phyloP scores from a whole-genome alignment of 2,113 vertebrate species.

The Danio rerio region DNA sequence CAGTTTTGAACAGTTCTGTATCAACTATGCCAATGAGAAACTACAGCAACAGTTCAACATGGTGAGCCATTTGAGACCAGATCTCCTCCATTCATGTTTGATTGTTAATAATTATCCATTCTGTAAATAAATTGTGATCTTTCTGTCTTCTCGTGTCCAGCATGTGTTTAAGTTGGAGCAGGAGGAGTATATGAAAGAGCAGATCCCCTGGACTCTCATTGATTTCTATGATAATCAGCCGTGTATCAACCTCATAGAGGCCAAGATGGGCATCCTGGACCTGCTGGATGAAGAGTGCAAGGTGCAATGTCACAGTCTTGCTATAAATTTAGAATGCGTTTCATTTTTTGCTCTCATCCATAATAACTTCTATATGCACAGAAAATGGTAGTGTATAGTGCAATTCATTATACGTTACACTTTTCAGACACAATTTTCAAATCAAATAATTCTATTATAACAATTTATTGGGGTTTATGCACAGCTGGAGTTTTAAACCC shows the following conservation, averaged over 20 bases:
- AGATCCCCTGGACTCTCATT: conserved; percentile 98
- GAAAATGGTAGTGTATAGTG: too few species aligned
- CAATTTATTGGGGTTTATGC: too few species aligned
- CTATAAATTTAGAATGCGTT: not conserved
- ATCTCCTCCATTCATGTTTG: not conserved
- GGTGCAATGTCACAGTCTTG: conserved; percentile 68
- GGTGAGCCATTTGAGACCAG: conserved; percentile 77
- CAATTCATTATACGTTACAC: too few species aligned
- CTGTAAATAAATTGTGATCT: not conserved
- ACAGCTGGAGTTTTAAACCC: too few species aligned
- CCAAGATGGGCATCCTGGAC: conserved; percentile 95
- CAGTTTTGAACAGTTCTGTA: conserved; percentile 99
- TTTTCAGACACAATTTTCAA: too few species aligned
- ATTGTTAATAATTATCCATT: not conserved
- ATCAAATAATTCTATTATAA: too few species aligned
- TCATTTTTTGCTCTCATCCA: not conserved
- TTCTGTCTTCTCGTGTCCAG: conserved; percentile 68
- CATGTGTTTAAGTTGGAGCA: conserved; percentile 99
- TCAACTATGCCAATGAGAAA: conserved; percentile 99
- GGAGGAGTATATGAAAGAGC: conserved; percentile 98
- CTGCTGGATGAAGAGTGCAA: conserved; percentile 96
- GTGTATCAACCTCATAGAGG: conserved; percentile 98
- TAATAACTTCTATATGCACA: too few species aligned
- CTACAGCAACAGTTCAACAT: conserved; percentile 99
- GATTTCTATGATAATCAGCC: conserved; percentile 99